A percentile compares a stretch with the other conserved stretches of the same genome.
These are phyloP conservation scores for Synergus laeviventris DNA, from an alignment of 2,888 invertebrate species.

Conservation along the genomic window DNA sequence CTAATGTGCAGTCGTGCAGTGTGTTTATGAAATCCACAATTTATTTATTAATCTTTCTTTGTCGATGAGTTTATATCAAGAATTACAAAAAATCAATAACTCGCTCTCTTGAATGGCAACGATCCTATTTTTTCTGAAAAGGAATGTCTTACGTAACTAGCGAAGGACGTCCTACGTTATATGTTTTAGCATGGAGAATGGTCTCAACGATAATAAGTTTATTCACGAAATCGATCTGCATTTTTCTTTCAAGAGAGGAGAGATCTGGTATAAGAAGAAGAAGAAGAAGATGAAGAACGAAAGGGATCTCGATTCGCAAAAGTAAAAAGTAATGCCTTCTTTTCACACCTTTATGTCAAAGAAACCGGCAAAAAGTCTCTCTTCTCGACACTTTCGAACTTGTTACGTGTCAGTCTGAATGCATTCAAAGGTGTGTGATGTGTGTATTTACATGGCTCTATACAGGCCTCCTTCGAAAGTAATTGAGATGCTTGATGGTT, in stretches of 20 bases:
- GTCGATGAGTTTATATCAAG: not conserved
- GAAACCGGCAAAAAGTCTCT: not conserved
- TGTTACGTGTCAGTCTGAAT: slow-evolving; percentile 12
- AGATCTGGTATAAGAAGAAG: not conserved
- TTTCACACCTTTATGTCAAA: slow-evolving; percentile 27
- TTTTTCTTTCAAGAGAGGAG: not conserved
- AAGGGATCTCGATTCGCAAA: slow-evolving; percentile 9
- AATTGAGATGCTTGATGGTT: slow-evolving; percentile 25
- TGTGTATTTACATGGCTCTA: slow-evolving; percentile 12
- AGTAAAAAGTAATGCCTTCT: slow-evolving; percentile 5
- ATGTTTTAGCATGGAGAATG: not conserved
- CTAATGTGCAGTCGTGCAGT: not conserved
- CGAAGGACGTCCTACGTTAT: slow-evolving; percentile 21
- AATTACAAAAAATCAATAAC: slow-evolving; percentile 4
- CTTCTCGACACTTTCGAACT: slow-evolving; percentile 14
- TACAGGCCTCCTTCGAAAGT: slow-evolving; percentile 1
- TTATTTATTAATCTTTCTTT: slow-evolving; percentile 24
- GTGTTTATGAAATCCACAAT: slow-evolving; percentile 1
- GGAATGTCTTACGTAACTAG: slow-evolving; percentile 12
- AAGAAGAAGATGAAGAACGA: not conserved
- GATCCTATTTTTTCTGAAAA: slow-evolving; percentile 14
- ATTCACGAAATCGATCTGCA: slow-evolving; percentile 22
- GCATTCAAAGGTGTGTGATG: slow-evolving; percentile 28
- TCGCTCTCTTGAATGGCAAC: slow-evolving; percentile 30
- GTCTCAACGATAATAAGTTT: not conserved